Evolutionary conservation across 2,113 vertebrate species (phyloP), one percentile per base, ranked within the genome.

Genomic region (Paradisaea rubra): DNA sequence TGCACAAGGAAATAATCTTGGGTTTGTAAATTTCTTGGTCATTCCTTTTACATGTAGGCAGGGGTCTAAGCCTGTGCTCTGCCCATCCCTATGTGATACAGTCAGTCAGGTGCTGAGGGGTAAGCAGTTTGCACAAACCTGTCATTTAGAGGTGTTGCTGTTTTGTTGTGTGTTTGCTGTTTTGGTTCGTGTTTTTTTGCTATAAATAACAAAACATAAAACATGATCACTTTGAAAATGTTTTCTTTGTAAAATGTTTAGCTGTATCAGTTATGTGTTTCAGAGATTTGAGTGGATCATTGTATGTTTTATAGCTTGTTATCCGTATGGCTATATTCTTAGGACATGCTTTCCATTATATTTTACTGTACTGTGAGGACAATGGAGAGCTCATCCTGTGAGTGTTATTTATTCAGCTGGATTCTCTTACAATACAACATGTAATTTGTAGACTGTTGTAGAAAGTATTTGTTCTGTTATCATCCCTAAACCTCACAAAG

Each of bases 231-330:
- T 60, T 88, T 91, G 88, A 82, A 97, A 96, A 95, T 28, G 1
- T 66, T 92, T 84, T 86, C n/a, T 90, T 80, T 97, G 89, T 97
- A 97, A 97, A 97, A 97, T 96, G 81, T 74, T 94, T 93, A 68
- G 69, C 71, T 96, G 91, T 97, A 96, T 96, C 96, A 86, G 71
- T 77, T 95, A 92, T 82, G 86, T 92, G 84, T 94, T 97, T 97
- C 71, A 85, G 90, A 95, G 93, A 96, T 97, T 97, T 97, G 77
- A 45, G 68, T 6, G 5, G 47, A 95, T 97, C 83, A 39, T 64
- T 93, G 71, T 91, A 35, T 92, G 92, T 92, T 97, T 96, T 96
- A 91, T 94, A 79, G 44, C 71, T 95, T 95, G 74, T 96, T 97
- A 97, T 95, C 94, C 96, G 49, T 60, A 81, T 94, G 80, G 61